These are phyloP conservation scores for Acanthurus tractus DNA, from an alignment of 2,797 vertebrate genomes.

Conservation along the genomic window DNA sequence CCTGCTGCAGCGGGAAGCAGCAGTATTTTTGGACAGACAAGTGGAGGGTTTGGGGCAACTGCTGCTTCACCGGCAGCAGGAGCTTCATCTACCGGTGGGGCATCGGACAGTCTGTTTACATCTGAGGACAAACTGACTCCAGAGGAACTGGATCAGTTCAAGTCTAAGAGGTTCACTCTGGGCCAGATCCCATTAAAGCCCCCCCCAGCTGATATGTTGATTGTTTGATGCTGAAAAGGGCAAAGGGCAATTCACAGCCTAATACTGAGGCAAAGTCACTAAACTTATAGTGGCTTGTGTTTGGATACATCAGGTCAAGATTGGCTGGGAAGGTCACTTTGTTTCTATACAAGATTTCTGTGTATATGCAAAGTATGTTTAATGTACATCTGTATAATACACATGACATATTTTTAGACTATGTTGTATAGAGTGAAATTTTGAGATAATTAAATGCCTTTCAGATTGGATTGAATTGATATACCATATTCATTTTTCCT, in stretches of 20 bases:
- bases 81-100: slow-evolving; percentile 1
- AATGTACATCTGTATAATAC: not conserved
- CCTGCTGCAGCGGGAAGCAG: slow-evolving; percentile 28
- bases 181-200: slow-evolving; percentile 91
- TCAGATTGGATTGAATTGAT: not conserved
- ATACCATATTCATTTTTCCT: too few species aligned
- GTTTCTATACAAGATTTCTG: not conserved
- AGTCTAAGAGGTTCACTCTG: slow-evolving; percentile 89
- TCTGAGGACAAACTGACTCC: slow-evolving; percentile 84
- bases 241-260: too few species aligned
- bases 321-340: not conserved
- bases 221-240: slow-evolving; percentile 60
- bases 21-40: slow-evolving; percentile 51
- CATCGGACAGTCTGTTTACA: slow-evolving; percentile 85
- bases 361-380: not conserved
- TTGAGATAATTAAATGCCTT: not conserved
- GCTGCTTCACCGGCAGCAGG: slow-evolving; percentile 47
- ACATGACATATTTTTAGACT: slow-evolving; percentile 10
- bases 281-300: not conserved
- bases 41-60: slow-evolving; percentile 54
- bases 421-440: slow-evolving; percentile 18
- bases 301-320: not conserved
- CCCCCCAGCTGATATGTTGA: slow-evolving; percentile 87
- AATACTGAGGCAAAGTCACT: too few species aligned
- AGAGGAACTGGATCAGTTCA: slow-evolving; percentile 91